These are phyloP conservation scores for Morpho achilles DNA, from an alignment of 2,888 invertebrate genomes.

Conservation along the genomic window DNA sequence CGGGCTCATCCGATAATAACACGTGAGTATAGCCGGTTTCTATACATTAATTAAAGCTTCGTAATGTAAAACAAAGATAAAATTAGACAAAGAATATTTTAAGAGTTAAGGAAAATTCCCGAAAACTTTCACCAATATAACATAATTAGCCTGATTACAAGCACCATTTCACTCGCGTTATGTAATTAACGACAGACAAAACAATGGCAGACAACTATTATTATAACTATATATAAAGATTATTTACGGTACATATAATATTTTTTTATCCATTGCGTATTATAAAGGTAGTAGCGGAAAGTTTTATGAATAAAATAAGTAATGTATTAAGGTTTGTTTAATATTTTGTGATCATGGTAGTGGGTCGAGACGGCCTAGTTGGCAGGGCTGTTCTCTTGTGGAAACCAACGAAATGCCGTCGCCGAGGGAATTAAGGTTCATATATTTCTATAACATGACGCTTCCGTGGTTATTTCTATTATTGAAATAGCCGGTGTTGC, in stretches of 20 bases:
- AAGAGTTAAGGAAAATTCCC: slow-evolving; percentile 6
- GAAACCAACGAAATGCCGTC: slow-evolving; percentile 56
- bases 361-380: slow-evolving; percentile 66
- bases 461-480: slow-evolving; percentile 16
- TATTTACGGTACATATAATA: background rate
- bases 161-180: slow-evolving; percentile 63
- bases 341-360: slow-evolving; percentile 36
- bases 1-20: no score
- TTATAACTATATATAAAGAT: slow-evolving; percentile 34
- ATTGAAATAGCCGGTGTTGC: slow-evolving; percentile 17
- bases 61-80: no score
- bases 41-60: no score
- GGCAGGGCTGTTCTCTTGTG: slow-evolving; percentile 57
- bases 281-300: background rate
- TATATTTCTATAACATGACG: slow-evolving; percentile 22
- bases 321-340: slow-evolving; percentile 33
- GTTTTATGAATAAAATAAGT: slow-evolving; percentile 20
- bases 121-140: slow-evolving; percentile 42
- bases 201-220: slow-evolving; percentile 60
- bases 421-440: slow-evolving; percentile 34
- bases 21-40: no score
- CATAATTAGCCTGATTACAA: slow-evolving; percentile 66
- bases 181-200: slow-evolving; percentile 66
- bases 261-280: slow-evolving; percentile 27
- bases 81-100: no score